Base-by-base conservation (phyloP, 2,797 vertebrate genomes). In the Ataeniobius toweri region DNA sequence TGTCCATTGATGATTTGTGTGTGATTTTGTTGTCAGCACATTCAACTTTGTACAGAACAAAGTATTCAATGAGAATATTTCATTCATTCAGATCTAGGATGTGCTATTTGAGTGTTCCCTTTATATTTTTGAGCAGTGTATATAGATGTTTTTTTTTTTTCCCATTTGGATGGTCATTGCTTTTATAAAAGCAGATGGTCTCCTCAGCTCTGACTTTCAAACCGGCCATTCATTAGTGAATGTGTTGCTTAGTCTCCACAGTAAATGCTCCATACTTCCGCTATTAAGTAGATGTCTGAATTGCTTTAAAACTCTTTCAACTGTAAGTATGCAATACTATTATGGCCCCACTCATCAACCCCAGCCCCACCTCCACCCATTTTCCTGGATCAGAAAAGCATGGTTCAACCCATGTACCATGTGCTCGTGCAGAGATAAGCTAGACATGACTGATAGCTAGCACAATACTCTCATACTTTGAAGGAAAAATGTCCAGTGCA, bases 351-450 rank as follows among this genome's bases (percentile, higher is more conserved):
- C n/a, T 28, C 69, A 20, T 20, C 70, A 31, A 71, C 65, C 75
- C 41, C 61, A 12, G 61, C 77, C 24, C 65, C 67, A n/a, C 41
- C n/a, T 69, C 56, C 83, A 73, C 46, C 76, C 53, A 36, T 50
- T 85, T 78, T 69, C 75, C 81, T 84, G 71, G 73, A 73, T 85
- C 78, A 85, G 80, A 74, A 77, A 82, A 84, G 79, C 70, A 73
- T 63, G 76, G 74, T 79, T 88, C 89, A 79, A 46, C 82, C 80
- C 63, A 44, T 22, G 77, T 80, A 77, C 82, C 82, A 75, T 80
- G 79, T 44, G 22, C 61, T 79, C 48, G 39, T 74, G 28, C 72
- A 46, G 72, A 86, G 89, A 93, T 93, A 92, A 90, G 83, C 89
- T 72, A 80, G 84, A 83, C 73, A 41, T 71, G 41, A 9, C 68